These are phyloP conservation scores for Allophyes oxyacanthae DNA, from an alignment of 2,888 invertebrate species.

Conservation along the genomic window DNA sequence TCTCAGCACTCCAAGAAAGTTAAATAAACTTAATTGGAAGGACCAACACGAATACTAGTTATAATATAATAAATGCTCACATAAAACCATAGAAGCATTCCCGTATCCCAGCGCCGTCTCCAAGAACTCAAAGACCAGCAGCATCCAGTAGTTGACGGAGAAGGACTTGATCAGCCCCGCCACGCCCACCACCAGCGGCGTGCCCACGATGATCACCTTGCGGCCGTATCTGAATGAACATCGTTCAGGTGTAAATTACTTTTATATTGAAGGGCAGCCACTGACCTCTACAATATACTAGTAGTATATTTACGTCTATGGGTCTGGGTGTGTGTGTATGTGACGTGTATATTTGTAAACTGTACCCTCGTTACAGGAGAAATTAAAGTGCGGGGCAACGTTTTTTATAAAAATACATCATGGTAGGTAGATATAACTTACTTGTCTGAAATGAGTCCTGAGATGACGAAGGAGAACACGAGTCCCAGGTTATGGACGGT, in stretches of 20 bases:
- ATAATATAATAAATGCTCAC: constrained; percentile 64
- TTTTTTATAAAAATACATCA: too few relatives aligned
- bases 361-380: too few relatives aligned
- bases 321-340: too few relatives aligned
- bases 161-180: constrained; percentile 92
- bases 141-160: constrained; percentile 91
- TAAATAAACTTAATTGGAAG: too few relatives aligned
- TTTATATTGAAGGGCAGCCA: too few relatives aligned
- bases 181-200: constrained; percentile 88
- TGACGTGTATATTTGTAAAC: too few relatives aligned
- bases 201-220: constrained; percentile 82
- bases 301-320: too few relatives aligned
- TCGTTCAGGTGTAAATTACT: not conserved
- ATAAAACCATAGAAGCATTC: constrained; percentile 83
- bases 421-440: constrained; percentile 69
- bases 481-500: constrained; percentile 93
- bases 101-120: constrained; percentile 91
- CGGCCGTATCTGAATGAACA: constrained; percentile 76
- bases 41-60: too few relatives aligned
- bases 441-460: constrained; percentile 93
- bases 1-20: too few relatives aligned
- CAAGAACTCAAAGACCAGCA: constrained; percentile 92
- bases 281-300: too few relatives aligned
- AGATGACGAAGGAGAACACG: constrained; percentile 91
- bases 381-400: too few relatives aligned